Conservation (phyloP, 2,888 invertebrate genomes). For the Erebia ligea region DNA sequence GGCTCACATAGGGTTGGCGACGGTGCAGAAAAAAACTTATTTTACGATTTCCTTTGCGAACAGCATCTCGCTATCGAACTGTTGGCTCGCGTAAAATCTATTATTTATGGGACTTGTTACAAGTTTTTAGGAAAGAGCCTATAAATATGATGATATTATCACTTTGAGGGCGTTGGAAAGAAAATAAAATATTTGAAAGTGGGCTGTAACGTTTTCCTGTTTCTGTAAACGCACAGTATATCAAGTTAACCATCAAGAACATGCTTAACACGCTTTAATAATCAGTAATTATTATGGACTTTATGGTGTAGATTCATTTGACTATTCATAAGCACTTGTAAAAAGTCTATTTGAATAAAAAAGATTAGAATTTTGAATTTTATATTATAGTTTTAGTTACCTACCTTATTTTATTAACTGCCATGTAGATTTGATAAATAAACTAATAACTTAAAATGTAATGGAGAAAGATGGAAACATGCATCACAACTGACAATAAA, state of each 20-base stretch:
- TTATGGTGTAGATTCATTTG: too few relatives aligned
- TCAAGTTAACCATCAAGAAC: background rate
- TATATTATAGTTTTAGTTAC: too few relatives aligned
- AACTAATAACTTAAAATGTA: too few relatives aligned
- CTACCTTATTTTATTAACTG: too few relatives aligned
- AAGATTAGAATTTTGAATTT: too few relatives aligned
- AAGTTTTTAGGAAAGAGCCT: constrained; percentile 54
- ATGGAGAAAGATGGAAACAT: too few relatives aligned
- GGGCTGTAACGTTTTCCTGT: constrained; percentile 24
- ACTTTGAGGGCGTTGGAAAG: constrained; percentile 36
- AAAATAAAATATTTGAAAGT: constrained; percentile 21
- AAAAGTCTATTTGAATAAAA: too few relatives aligned
- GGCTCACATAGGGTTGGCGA: constrained; percentile 52
- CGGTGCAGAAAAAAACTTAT: constrained; percentile 76
- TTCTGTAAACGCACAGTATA: constrained; percentile 1
- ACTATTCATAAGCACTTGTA: too few relatives aligned
- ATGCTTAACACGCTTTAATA: too few relatives aligned
- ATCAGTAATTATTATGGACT: too few relatives aligned
- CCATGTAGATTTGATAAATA: too few relatives aligned
- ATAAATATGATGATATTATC: constrained; percentile 47
- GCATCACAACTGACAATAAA: too few relatives aligned
- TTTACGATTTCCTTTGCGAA: constrained; percentile 78
- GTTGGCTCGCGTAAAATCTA: constrained; percentile 66
- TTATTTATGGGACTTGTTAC: constrained; percentile 74
- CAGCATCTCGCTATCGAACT: constrained; percentile 64